Percentiles rank a stretch among this genome's conserved stretches.
Conservation (phyloP, 2,888 invertebrate species). For the Drosophila crucigera region DNA sequence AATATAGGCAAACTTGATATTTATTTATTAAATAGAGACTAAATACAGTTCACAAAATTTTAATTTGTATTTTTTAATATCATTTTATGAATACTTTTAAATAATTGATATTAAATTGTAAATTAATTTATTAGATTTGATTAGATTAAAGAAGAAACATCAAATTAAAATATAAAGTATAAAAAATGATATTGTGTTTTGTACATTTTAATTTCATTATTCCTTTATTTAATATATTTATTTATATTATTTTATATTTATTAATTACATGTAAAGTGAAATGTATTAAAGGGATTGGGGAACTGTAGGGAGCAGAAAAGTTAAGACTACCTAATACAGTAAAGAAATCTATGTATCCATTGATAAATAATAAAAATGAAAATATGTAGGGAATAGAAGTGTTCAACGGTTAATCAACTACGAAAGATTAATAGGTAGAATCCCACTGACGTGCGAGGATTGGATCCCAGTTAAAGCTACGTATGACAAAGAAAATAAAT, state of each 20-base stretch:
- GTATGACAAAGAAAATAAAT: background rate
- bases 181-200: background rate
- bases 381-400: background rate
- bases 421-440: background rate
- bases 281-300: background rate
- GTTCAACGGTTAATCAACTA: background rate
- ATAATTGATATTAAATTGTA: background rate
- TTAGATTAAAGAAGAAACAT: too few species aligned
- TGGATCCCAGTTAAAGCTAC: background rate
- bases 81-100: background rate
- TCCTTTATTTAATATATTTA: background rate
- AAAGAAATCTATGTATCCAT: background rate
- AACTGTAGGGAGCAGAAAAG: background rate
- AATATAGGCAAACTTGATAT: background rate
- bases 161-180: background rate
- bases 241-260: background rate
- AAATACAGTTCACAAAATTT: background rate
- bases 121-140: background rate
- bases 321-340: background rate
- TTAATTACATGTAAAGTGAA: background rate
- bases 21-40: background rate
- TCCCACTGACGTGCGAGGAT: accelerated
- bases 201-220: background rate
- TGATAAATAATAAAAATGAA: too few species aligned
- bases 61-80: too few species aligned